A percentile compares a stretch with the other conserved stretches of the same genome.
Conservation (phyloP, 1,140 invertebrate genomes). For the Ridgeia piscesae region DNA sequence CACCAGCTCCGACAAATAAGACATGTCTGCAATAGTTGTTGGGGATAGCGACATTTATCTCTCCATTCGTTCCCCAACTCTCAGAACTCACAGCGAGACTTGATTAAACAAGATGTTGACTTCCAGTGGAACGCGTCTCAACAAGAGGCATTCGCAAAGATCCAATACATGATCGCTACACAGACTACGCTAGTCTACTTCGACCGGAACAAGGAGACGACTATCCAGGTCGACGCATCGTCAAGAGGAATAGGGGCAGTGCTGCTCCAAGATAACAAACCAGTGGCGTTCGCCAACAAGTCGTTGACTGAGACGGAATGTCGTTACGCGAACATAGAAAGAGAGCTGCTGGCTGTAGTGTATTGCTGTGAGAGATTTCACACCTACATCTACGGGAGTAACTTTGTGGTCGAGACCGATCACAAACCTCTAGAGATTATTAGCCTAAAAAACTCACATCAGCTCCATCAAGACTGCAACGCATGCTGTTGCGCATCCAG, state of each 20-base stretch:
- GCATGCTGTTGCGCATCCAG: no score
- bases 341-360: conserved; percentile 27
- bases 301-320: conserved; percentile 20
- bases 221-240: conserved; percentile 39
- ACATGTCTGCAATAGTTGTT: conserved; percentile 33
- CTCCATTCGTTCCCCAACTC: conserved; percentile 31
- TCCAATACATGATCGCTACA: conserved; percentile 33
- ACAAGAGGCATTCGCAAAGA: conserved; percentile 29
- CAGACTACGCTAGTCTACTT: conserved; percentile 38
- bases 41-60: conserved; percentile 37
- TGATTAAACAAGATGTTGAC: conserved; percentile 18
- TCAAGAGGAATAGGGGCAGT: conserved; percentile 54
- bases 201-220: conserved; percentile 33
- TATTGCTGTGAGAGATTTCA: conserved; percentile 12
- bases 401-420: conserved; percentile 28
- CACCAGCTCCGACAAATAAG: conserved; percentile 32
- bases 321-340: conserved; percentile 26
- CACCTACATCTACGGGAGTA: conserved; percentile 23
- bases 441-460: conserved; percentile 52
- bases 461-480: conserved; percentile 52
- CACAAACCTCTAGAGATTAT: conserved; percentile 47
- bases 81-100: conserved; percentile 12
- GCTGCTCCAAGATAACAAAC: conserved; percentile 55
- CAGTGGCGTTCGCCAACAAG: no score
- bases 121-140: conserved; percentile 22